Evolutionary conservation across 2,113 vertebrate genomes (phyloP), one percentile per base, ranked within the genome.

Genomic region (Azemiops feae): DNA sequence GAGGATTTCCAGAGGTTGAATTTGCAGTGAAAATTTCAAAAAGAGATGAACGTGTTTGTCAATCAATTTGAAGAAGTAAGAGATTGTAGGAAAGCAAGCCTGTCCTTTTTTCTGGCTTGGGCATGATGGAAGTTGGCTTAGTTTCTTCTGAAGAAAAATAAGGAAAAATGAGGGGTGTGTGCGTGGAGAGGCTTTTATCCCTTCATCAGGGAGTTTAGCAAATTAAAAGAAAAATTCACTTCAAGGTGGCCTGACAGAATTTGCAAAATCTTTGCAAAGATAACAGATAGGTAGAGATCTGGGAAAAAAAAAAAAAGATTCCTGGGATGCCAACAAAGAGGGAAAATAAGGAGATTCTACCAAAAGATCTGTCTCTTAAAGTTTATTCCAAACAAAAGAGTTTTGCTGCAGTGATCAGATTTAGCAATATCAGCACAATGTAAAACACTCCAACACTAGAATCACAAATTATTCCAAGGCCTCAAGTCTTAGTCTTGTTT

Each of bases 231-330:
- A 81, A 81, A 81, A 39, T 34, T 81, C 18, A 81, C n/a, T 74
- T 20, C 16, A 5, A 34, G n/a, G 14, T 74, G n/a, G 14, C n/a
- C 69, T 74, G 69, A 18, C 6, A 8, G 18, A 39, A 39, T 81
- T 74, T 74, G 69, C 1, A 14, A 81, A 39, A 39, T 20, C 69
- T 81, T 81, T 81, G 69, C 34, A 39, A 22, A 81, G 18, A 18
- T 81, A 81, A 39, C 69, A 8, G 18, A 39, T 81, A 34, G 69
- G 18, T 39, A 81, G 34, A 81, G 39, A 81, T 34, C 16, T 7
- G 34, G 18, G 34, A 74, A 18, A 1, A 5, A 2, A 2, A 2
- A 0, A 3, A 20, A 1, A n/a, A 5, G 18, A 6, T 22, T 81
- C 69, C 69, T 81, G 16, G 6, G n/a, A 81, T 81, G 69, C 39